Evolutionary conservation across 2,888 invertebrate genomes (phyloP).

Genomic region (Helobdella robusta): DNA sequence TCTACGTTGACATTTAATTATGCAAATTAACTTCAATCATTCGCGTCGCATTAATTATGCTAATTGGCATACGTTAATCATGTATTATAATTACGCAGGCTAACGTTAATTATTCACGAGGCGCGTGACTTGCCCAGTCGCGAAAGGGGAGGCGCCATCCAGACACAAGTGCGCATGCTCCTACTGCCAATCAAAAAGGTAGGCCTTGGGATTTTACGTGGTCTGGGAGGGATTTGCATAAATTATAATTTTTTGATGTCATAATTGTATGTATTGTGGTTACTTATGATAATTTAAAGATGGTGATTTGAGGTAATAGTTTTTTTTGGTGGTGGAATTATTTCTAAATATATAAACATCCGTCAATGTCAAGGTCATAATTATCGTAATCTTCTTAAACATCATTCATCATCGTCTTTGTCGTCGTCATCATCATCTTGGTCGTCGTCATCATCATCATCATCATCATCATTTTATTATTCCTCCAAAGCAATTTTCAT

Average conservation of each 20-base stretch:
- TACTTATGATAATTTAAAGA: not conserved
- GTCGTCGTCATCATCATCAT: not conserved
- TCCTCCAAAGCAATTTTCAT: not conserved
- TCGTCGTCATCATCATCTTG: not conserved
- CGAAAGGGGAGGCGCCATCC: slow-evolving; percentile 39
- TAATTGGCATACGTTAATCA: too few species aligned
- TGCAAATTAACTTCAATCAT: too few species aligned
- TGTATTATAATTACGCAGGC: too few species aligned
- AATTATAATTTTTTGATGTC: too few species aligned
- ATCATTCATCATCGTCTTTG: not conserved
- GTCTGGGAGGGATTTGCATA: not conserved
- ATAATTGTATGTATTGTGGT: too few species aligned
- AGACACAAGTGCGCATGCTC: slow-evolving; percentile 58
- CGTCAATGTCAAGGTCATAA: not conserved
- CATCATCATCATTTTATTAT: not conserved
- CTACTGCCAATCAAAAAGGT: slow-evolving; percentile 83
- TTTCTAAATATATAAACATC: not conserved
- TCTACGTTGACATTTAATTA: too few species aligned
- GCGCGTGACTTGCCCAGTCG: slow-evolving; percentile 68
- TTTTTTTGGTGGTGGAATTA: not conserved
- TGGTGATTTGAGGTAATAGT: not conserved
- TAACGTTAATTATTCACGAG: slow-evolving; percentile 77
- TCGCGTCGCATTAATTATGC: too few species aligned
- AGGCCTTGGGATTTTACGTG: slow-evolving; percentile 27
- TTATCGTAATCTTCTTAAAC: not conserved